Conservation (phyloP, 2,797 vertebrate genomes). For the Artibeus lituratus region DNA sequence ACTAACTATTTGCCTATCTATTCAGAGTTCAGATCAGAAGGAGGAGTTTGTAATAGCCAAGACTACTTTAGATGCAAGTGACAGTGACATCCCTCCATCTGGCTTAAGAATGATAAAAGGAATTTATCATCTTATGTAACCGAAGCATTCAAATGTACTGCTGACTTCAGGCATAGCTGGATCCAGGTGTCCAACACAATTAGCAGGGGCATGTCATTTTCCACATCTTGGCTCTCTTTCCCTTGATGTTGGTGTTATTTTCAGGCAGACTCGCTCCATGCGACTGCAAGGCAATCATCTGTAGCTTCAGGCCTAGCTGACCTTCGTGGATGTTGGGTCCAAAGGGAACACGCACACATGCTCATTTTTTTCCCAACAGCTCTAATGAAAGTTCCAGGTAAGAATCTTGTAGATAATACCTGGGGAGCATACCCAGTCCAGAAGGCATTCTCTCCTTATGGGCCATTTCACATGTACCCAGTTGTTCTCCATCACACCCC, state of each 20-base stretch:
- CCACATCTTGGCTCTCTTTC: background rate
- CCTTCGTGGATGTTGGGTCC: background rate
- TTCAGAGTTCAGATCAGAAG: background rate
- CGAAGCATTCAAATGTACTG: too few species aligned
- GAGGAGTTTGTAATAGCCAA: too few species aligned
- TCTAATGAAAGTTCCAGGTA: background rate
- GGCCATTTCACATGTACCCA: background rate
- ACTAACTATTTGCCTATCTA: background rate
- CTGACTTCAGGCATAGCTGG: background rate
- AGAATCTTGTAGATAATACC: too few species aligned
- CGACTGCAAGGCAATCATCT: background rate
- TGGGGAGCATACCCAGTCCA: background rate
- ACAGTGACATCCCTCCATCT: background rate
- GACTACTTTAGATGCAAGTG: background rate
- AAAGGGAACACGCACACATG: background rate
- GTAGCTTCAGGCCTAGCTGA: background rate
- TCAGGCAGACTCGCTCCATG: background rate
- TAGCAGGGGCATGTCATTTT: background rate
- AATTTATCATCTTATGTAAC: too few species aligned
- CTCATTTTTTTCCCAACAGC: background rate
- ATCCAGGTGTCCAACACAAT: background rate
- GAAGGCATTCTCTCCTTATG: background rate
- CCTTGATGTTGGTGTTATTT: background rate
- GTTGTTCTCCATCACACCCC: fast-evolving
- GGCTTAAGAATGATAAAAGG: background rate